Evolutionary conservation across 2,113 vertebrate genomes (phyloP), one percentile per base, ranked within the genome.

Genomic region (Barbus barbus): DNA sequence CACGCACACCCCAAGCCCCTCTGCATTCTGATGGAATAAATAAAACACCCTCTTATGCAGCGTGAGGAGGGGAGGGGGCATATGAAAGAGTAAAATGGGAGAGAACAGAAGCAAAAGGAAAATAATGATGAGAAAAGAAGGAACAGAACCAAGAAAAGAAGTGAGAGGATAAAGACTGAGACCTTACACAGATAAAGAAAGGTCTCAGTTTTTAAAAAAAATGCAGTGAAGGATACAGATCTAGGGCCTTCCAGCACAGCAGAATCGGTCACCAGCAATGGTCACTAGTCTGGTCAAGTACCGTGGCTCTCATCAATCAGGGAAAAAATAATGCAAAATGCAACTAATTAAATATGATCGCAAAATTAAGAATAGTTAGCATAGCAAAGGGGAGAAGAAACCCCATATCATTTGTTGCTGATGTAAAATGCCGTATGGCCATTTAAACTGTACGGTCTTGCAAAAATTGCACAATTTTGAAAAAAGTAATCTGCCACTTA

Each of bases 1-100:
- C 86, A 87, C 90, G 89, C 92, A 89, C 90, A 67, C 60, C 24
- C 89, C 90, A 87, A 90, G 89, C 88, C 82, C 87, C 87, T 81
- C 56, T 69, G 91, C 90, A 91, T 92, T 93, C 91, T 92, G 90
- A 92, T 90, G 86, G 92, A 94, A 94, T 92, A 91, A 93, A 94
- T 92, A 93, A 93, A 90, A 90, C 83, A 83, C 88, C 89, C 89
- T 89, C 85, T 76, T 81, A 86, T 69, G 31, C 74, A 58, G 13
- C 36, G 26, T 28, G 46, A 71, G 38, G 16, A 41, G 46, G 60
- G 77, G 53, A 16, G 58, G 67, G 60, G 48, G 81, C 71, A n/a
- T 41, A 58, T 44, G 5, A 46, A 65, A 79, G 41, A 58, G 61
- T 13, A n/a, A 67, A 46, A 69, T 20, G 16, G 14, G 18, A 82